These are phyloP conservation scores for Lynx canadensis DNA, from an alignment of 2,113 vertebrate genomes.

Conservation along the genomic window DNA sequence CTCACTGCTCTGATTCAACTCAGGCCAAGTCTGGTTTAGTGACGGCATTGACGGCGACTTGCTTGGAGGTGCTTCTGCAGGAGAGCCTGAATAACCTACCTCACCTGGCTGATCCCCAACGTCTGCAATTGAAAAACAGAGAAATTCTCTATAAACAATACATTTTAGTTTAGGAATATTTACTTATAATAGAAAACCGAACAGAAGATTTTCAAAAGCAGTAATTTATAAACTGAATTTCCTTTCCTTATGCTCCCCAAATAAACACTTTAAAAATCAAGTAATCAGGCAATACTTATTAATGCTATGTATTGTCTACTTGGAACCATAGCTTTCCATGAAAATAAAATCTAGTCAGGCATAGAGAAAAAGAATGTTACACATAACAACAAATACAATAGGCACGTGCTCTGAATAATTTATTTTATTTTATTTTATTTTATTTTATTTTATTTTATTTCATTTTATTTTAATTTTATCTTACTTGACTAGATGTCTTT, in stretches of 20 bases:
- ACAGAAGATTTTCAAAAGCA: slow-evolving; percentile 1
- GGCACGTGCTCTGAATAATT: not conserved
- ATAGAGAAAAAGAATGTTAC: not conserved
- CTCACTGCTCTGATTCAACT: slow-evolving; percentile 98
- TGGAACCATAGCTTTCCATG: not conserved
- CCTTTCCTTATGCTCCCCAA: slow-evolving; percentile 16
- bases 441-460: no score
- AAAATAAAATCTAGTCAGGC: slow-evolving; percentile 50
- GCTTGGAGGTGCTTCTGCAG: slow-evolving; percentile 96
- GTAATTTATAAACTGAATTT: slow-evolving; percentile 40
- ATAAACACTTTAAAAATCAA: slow-evolving; percentile 4
- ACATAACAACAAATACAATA: not conserved
- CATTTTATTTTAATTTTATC: no score
- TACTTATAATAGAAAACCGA: not conserved
- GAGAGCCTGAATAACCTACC: slow-evolving; percentile 94
- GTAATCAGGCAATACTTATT: not conserved
- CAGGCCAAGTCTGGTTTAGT: slow-evolving; percentile 98
- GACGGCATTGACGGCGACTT: slow-evolving; percentile 99
- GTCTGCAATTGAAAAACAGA: slow-evolving; percentile 84
- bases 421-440: no score
- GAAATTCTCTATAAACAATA: slow-evolving; percentile 74
- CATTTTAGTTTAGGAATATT: not conserved
- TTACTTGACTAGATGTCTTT: no score
- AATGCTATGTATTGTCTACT: not conserved
- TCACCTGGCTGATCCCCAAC: slow-evolving; percentile 91